Conservation (phyloP, 2,888 invertebrate species). For the Dynastes grantii region DNA sequence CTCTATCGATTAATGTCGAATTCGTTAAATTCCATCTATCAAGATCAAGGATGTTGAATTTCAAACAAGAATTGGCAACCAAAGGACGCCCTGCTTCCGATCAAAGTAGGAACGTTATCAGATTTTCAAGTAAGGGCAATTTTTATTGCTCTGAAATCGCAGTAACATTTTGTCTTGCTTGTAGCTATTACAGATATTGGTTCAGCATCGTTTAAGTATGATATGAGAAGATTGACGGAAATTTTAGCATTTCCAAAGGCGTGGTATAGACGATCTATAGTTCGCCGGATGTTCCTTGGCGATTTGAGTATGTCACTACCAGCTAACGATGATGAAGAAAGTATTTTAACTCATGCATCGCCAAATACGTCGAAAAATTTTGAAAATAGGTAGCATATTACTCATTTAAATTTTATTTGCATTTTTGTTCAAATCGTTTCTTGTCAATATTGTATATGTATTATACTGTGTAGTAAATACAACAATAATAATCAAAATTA, state of each 20-base stretch:
- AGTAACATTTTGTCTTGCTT: constrained; percentile 48
- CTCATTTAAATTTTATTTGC: no score
- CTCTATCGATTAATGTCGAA: constrained; percentile 95
- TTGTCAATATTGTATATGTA: no score
- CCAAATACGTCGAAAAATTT: constrained; percentile 51
- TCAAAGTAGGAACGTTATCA: constrained; percentile 76
- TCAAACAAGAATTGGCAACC: constrained; percentile 74
- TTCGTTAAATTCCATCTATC: constrained; percentile 97
- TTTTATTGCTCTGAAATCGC: not conserved
- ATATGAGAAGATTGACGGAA: constrained; percentile 97
- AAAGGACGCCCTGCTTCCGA: constrained; percentile 72
- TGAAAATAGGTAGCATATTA: constrained; percentile 29
- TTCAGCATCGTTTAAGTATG: constrained; percentile 97
- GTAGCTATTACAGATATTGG: constrained; percentile 96
- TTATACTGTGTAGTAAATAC: no score
- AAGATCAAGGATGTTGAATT: constrained; percentile 90
- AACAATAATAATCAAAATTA: no score
- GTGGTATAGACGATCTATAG: constrained; percentile 97
- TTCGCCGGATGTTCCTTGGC: constrained; percentile 92
- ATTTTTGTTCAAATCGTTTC: no score
- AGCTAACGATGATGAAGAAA: constrained; percentile 66
- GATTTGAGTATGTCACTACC: constrained; percentile 81
- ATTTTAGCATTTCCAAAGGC: constrained; percentile 98
- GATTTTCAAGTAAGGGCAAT: constrained; percentile 54
- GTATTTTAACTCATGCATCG: constrained; percentile 51